Base-by-base conservation (phyloP, 2,113 vertebrate genomes). In the Muntiacus muntjak region DNA sequence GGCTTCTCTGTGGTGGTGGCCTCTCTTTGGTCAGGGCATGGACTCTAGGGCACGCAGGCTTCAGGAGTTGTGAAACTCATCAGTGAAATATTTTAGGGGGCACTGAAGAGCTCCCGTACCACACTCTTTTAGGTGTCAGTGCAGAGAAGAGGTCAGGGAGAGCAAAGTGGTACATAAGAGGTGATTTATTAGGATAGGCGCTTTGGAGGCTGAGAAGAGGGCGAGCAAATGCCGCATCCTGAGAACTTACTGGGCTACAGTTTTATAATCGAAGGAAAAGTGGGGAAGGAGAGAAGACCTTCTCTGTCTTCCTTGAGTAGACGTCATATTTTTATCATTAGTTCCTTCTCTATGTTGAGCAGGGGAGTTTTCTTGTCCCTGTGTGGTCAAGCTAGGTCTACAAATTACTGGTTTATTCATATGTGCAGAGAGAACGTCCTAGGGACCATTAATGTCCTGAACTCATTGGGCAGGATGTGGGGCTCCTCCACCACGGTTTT, bases 221-320 rank as follows among this genome's bases (percentile, higher is more conserved):
- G 71, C 0, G 12, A 43, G 71, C 36, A 26, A 14, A 7, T 76
- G 36, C 36, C 12, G 0, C 3, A 43, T 3, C 11, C 36, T 0
- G 12, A 76, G 71, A 76, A 7, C 71, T 26, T 16, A 76, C 6
- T 76, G 71, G 71, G 36, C 71, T 76, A 43, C 11, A 43, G 71
- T 76, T 76, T 43, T 43, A 76, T 76, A 76, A 76, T 26, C 36
- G 14, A 26, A 76, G 36, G 36, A 43, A 76, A 43, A 26, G 36
- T 13, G 36, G 12, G 36, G 21, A 76, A 76, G 36, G 71, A 23
- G 11, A 76, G 71, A 76, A 43, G 3, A 76, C 11, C 71, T 43
- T 40, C 67, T 71, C 8, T 67, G n/a, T 40, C n/a, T 71, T 76
- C 14, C 71, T 14, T 76, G 12, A 43, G 71, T 43, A 76, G 71